Base-by-base conservation (phyloP, 2,113 vertebrate genomes). In the Thinocorus orbignyianus region DNA sequence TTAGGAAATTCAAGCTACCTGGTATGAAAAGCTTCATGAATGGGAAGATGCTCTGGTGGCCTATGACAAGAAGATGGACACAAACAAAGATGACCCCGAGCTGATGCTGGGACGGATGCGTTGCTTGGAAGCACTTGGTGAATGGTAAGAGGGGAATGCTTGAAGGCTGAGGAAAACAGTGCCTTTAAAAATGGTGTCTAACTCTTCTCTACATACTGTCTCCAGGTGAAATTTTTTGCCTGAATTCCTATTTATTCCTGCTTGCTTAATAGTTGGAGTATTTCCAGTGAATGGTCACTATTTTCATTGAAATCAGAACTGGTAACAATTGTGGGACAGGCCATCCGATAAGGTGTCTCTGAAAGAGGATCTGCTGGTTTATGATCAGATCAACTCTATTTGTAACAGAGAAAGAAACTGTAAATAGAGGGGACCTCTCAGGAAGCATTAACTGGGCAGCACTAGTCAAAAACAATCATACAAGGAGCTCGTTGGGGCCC, bases 1-100 rank as follows among this genome's bases (percentile, higher is more conserved):
- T 58, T 81, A 99, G 99, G 99, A 99, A 98, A 99, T 99, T 97
- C 99, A 99, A 96, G 99, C 99, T 83, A 99, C 99, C 52, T 99
- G 99, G 99, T 99, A 99, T 62, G 99, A 99, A 97, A 99, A 99
- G 72, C 98, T 99, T 6, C 99, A 99, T 3, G 99, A 99, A 88
- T 99, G 99, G 99, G 99, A 99, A 92, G 99, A 99, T 88, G 99
- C 99, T 23, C 97, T 99, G 51, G 98, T 99, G 20, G 99, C 99
- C 51, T 99, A 99, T 9, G 99, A 99, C 95, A 99, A 99, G 97
- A 99, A 99, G 94, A 99, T 99, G 64, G 99, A 99, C 97, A 99
- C 99, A 92, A 99, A 99, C 98, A 99, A 99, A 97, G 99, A 99
- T 30, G 99, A 99, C 78, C 99, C 99, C 1, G 99, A 99, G 97